Base-by-base conservation (phyloP, 1,140 invertebrate genomes). In the Drosophila asahinai region DNA sequence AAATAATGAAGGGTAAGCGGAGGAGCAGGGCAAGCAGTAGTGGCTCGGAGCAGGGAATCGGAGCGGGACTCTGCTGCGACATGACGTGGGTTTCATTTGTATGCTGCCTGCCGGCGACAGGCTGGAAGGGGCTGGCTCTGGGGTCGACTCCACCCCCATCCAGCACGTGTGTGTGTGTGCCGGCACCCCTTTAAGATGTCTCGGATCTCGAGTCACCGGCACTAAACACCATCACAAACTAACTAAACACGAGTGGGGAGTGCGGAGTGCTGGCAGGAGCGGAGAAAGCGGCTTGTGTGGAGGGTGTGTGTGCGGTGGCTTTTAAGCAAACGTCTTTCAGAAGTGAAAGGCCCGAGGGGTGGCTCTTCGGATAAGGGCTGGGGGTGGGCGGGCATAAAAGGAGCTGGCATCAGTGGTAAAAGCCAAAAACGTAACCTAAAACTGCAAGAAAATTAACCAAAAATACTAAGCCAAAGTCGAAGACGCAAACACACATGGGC, bases 361-460 rank as follows among this genome's bases (percentile, higher is more conserved):
- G 45, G 66, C 62, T 58, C 63, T 62, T 27, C 47, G 57, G 60
- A 57, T 57, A 22, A 60, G 36, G 54, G 22, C 19, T 14, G 22
- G 25, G 57, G n/a, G 27, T n/a, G 19, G 25, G n/a, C 48, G 54
- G 33, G 25, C 63, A 67, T 67, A 57, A 68, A 71, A 57, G 66
- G 49, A 52, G 66, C 70, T 82, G 82, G 51, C 76, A 86, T 78
- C 83, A 82, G 75, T 59, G 83, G 86, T 87, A 73, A 89, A 90
- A 86, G 86, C 86, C 86, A 90, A 90, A 89, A 89, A 90, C 86
- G 86, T 90, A 90, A 90, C 86, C 86, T 86, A 90, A 90, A 90
- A 90, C 86, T 90, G 86, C 86, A 90, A 90, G 86, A 90, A 90
- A 90, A 90, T 90, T 90, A 90, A 90, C 86, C 86, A 90, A 90